Percentiles rank a stretch among this genome's conserved stretches.
Conservation (phyloP, 2,888 invertebrate species). For the Priocnemis perturbator region DNA sequence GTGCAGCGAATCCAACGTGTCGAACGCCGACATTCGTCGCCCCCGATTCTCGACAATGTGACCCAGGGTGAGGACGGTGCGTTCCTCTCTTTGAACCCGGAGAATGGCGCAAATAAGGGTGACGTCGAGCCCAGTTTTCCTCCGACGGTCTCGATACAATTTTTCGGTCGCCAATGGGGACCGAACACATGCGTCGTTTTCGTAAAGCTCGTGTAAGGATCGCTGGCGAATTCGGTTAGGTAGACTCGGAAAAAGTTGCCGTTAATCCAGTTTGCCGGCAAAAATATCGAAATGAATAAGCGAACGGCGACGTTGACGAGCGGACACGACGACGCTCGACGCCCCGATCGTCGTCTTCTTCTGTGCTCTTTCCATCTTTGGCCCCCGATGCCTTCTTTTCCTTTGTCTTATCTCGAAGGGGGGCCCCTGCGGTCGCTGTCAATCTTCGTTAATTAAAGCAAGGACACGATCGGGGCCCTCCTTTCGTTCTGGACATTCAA, state of each 20-base stretch:
- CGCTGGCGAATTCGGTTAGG: too few relatives aligned
- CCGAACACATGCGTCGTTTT: too few relatives aligned
- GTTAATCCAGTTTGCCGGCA: background rate
- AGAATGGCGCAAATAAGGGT: conserved; percentile 27
- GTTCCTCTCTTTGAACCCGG: conserved; percentile 33
- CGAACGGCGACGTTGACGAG: too few relatives aligned
- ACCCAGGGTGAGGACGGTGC: conserved; percentile 14
- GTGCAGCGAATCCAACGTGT: conserved; percentile 54
- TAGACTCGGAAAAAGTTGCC: conserved; percentile 1
- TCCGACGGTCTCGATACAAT: too few relatives aligned
- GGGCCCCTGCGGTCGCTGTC: conserved; percentile 42
- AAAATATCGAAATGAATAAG: too few relatives aligned
- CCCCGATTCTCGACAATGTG: conserved; percentile 42
- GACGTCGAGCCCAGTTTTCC: too few relatives aligned
- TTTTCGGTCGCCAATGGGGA: too few relatives aligned
- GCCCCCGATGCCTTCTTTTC: conserved; percentile 28
- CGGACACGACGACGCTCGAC: conserved; percentile 13
- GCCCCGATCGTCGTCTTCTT: background rate
- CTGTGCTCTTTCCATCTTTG: conserved; percentile 23
- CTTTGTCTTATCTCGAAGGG: conserved; percentile 39
- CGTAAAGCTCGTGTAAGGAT: too few relatives aligned
- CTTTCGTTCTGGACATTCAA: background rate
- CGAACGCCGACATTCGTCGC: conserved; percentile 41
- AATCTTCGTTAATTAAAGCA: conserved; percentile 61
- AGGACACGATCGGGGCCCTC: conserved; percentile 28